Evolutionary conservation across 2,888 invertebrate species (phyloP).

Genomic region (Cepaea hortensis): DNA sequence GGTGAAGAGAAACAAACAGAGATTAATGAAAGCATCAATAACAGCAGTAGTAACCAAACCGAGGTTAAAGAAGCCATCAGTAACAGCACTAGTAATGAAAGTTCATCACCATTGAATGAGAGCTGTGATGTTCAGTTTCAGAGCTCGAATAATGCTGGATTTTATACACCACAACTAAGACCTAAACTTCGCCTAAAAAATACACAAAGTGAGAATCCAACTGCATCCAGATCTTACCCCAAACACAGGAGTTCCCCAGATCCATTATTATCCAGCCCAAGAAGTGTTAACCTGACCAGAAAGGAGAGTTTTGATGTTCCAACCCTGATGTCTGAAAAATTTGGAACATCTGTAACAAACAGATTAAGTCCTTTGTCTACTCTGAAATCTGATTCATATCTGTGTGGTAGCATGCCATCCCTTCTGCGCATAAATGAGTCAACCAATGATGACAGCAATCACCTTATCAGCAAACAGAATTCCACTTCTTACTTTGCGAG

Average conservation of each 20-base stretch:
- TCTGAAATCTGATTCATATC: not conserved
- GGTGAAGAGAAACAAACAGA: not conserved
- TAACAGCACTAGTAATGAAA: too few relatives aligned
- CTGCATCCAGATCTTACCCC: not conserved
- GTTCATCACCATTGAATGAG: too few relatives aligned
- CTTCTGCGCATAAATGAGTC: not conserved
- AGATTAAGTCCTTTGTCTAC: not conserved
- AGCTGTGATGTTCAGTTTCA: too few relatives aligned
- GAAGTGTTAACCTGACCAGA: not conserved
- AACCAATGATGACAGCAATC: not conserved
- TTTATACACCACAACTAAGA: not conserved
- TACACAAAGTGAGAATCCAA: not conserved
- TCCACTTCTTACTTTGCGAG: not conserved
- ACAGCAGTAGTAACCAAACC: not conserved
- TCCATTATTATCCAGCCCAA: not conserved
- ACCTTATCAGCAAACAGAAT: not conserved
- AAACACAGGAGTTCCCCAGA: not conserved
- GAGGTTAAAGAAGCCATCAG: too few relatives aligned
- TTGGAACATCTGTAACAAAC: not conserved
- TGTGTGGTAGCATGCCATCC: constrained; percentile 12
- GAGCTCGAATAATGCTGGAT: too few relatives aligned
- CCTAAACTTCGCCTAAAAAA: not conserved
- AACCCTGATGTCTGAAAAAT: constrained; percentile 4
- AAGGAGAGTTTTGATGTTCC: constrained; percentile 23
- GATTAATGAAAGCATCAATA: not conserved